Base-by-base conservation (phyloP, 2,797 vertebrate genomes). In the Thripadectes ignobilis region DNA sequence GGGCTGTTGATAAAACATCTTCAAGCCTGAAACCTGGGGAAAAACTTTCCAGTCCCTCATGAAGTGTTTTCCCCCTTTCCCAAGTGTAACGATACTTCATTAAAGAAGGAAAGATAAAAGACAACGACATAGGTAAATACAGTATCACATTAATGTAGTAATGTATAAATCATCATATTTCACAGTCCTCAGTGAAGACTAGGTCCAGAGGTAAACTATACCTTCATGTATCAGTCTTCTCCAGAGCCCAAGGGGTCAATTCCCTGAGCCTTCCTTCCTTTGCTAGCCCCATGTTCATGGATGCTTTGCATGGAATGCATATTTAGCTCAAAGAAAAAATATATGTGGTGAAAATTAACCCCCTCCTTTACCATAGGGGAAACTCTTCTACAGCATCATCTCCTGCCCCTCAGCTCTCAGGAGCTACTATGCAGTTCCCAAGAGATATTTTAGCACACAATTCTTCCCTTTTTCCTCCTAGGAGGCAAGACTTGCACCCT, bases 281-380 rank as follows among this genome's bases (percentile, higher is more conserved):
- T 62, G 9, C 32, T 62, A 79, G 17, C 20, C 65, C 14, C 9
- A 2, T 7, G 13, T 61, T 82, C 7, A 6, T 14, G 45, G 62
- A 17, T 1, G 0, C 26, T 74, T 58, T 45, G 12, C 4, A 46
- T 46, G 45, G 45, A 12, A 21, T 46, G 45, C 19, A 19, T 22
- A 46, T 46, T 76, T 39, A 62, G 18, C 30, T 79, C 34, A 12
- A 0, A 29, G 52, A 14, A 61, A 88, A 66, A 49, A 1, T 7
- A 38, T 11, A 11, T 2, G 0, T 16, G 21, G 7, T 36, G 48
- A 71, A 61, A 46, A 11, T 14, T 59, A 24, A 4, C 17, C 6
- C 10, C 4, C 1, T 19, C 21, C n/a, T 26, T 26, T 39, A n/a
- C 7, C 6, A 9, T 0, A 21, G 34, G 23, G 7, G 10, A 52